These are phyloP conservation scores for Condylostylus longicornis DNA, from an alignment of 1,140 invertebrate genomes.

Conservation along the genomic window DNA sequence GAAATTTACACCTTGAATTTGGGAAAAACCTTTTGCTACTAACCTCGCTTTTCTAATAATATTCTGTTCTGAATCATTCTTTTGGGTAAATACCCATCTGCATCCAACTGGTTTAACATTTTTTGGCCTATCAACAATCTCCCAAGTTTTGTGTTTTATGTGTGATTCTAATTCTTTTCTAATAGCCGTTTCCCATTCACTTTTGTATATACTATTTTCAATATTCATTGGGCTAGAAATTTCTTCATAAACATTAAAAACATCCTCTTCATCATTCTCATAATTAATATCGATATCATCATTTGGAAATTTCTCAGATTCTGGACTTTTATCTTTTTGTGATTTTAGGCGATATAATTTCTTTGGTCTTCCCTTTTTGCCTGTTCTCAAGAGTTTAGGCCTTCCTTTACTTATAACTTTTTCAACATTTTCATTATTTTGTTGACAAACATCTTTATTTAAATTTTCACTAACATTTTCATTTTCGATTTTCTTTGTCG, in stretches of 20 bases:
- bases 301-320: no score
- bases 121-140: slow-evolving; percentile 10
- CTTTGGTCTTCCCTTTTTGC: neutral
- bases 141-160: slow-evolving; percentile 18
- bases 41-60: slow-evolving; percentile 25
- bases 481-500: no score
- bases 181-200: slow-evolving; percentile 18
- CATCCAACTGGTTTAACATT: slow-evolving; percentile 10
- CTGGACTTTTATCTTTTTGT: no score
- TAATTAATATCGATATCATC: neutral
- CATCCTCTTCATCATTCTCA: neutral
- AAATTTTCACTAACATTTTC: no score
- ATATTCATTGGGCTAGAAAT: neutral
- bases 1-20: slow-evolving; percentile 22
- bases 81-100: slow-evolving; percentile 25
- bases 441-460: no score
- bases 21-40: slow-evolving; percentile 22
- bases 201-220: slow-evolving; percentile 5
- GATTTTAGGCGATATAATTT: no score
- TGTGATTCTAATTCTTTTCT: slow-evolving; percentile 14
- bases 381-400: neutral
- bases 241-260: neutral
- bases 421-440: no score
- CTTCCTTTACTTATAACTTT: no score
- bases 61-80: slow-evolving; percentile 13